A percentile compares a stretch with the other conserved stretches of the same genome.
Evolutionary conservation across 1,140 invertebrate genomes (phyloP).

Genomic region (Alviniconcha marisindica): DNA sequence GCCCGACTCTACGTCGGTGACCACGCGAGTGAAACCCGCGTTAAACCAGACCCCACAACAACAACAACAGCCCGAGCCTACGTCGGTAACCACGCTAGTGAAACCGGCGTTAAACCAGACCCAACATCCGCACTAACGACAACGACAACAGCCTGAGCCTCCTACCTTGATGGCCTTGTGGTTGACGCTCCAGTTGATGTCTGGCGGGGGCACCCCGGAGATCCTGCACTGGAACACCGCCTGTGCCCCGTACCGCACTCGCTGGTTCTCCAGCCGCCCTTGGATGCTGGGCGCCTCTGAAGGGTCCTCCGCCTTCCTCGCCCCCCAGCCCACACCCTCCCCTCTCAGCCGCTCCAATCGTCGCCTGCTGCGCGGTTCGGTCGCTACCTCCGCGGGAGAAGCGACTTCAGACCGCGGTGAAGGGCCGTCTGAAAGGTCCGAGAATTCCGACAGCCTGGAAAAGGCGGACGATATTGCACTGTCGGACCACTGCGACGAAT

Average conservation of each 20-base stretch:
- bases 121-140: no score
- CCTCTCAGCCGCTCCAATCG: constrained; percentile 8
- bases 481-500: constrained; percentile 1
- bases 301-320: background rate
- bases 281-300: constrained; percentile 52
- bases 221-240: constrained; percentile 75
- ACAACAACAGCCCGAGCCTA: no score
- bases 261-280: constrained; percentile 66
- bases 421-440: background rate
- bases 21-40: no score
- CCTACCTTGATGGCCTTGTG: constrained; percentile 65
- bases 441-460: constrained; percentile 5
- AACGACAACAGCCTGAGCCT: no score
- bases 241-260: constrained; percentile 70
- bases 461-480: constrained; percentile 2
- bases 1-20: no score
- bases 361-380: background rate
- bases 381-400: background rate
- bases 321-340: background rate
- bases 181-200: constrained; percentile 67
- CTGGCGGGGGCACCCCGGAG: constrained; percentile 63
- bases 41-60: no score
- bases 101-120: no score
- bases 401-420: background rate
- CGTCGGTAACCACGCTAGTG: no score